Base-by-base conservation (phyloP, 2,797 vertebrate species). In the Podarcis siculus region DNA sequence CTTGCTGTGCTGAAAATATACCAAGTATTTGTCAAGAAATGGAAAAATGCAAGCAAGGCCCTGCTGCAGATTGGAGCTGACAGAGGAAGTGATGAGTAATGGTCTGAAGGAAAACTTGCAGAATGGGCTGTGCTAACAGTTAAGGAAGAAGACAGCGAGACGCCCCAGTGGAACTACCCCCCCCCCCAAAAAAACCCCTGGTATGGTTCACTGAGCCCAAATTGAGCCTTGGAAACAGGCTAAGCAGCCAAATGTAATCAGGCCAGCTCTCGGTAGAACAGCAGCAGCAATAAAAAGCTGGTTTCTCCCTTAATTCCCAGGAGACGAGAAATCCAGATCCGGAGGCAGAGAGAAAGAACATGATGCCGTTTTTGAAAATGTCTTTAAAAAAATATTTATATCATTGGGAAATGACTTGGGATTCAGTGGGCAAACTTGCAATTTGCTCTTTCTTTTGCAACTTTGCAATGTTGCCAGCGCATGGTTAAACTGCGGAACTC, bases 1-100 rank as follows among this genome's bases (percentile, higher is more conserved):
- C 69, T 87, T 81, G 55, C 86, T 81, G 15, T 73, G 86, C 79
- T 25, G 37, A 75, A 81, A 81, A 75, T 32, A 42, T n/a, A 66
- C 25, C 58, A 42, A 23, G 10, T 55, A 37, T 86, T 49, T 80
- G 85, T 35, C 21, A 67, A 25, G 8, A 79, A 78, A 25, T 12
- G 42, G 61, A 37, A 19, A 45, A 49, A 78, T 67, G 66, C 25
- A 72, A 61, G 27, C 27, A 35, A 25, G 80, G 77, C n/a, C 66
- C 49, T 25, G 10, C 17, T 55, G 35, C 32, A 37, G 45, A 55
- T n/a, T 55, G 49, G 77, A 49, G 66, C 10, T 45, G 69, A 61
- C 64, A n/a, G 42, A 73, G 79, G 32, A 61, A 25, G 35, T 15
- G 21, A 13, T 87, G 49, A 32, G 49, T 87, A 42, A 80, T 80